phyloP scores from a whole-genome alignment of 1,140 invertebrate species.

The Apis laboriosa region DNA sequence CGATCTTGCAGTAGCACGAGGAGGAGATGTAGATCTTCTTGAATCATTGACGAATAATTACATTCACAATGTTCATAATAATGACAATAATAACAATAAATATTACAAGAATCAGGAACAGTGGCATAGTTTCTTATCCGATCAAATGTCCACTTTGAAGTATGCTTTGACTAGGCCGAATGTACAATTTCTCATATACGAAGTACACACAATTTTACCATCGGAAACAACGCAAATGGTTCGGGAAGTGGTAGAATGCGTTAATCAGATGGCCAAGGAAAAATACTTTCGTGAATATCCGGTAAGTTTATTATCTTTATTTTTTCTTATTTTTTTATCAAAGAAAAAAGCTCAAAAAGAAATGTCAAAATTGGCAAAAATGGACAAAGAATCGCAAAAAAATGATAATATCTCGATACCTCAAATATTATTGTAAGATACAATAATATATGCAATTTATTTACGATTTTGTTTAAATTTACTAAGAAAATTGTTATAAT shows the following conservation, averaged over 20 bases:
- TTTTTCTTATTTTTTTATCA: not conserved
- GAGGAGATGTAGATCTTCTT: slow-evolving; percentile 69
- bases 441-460: not conserved
- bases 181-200: slow-evolving; percentile 80
- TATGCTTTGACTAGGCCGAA: slow-evolving; percentile 74
- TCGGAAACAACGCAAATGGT: slow-evolving; percentile 78
- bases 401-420: not conserved
- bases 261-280: slow-evolving; percentile 77
- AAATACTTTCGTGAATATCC: slow-evolving; percentile 72
- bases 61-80: not conserved
- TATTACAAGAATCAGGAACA: slow-evolving; percentile 39
- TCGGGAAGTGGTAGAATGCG: slow-evolving; percentile 73
- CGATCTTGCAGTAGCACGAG: slow-evolving; percentile 82
- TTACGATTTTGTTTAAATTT: not conserved
- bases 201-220: slow-evolving; percentile 77
- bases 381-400: not conserved
- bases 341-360: not conserved
- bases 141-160: slow-evolving; percentile 74
- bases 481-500: not conserved
- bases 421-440: slow-evolving; percentile 41
- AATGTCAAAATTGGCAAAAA: not conserved
- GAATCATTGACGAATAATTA: slow-evolving; percentile 66
- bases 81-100: not conserved
- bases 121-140: slow-evolving; percentile 61
- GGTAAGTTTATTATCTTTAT: slow-evolving; percentile 38